Evolutionary conservation across 2,888 invertebrate genomes (phyloP).

Genomic region (Esperia sulphurella): DNA sequence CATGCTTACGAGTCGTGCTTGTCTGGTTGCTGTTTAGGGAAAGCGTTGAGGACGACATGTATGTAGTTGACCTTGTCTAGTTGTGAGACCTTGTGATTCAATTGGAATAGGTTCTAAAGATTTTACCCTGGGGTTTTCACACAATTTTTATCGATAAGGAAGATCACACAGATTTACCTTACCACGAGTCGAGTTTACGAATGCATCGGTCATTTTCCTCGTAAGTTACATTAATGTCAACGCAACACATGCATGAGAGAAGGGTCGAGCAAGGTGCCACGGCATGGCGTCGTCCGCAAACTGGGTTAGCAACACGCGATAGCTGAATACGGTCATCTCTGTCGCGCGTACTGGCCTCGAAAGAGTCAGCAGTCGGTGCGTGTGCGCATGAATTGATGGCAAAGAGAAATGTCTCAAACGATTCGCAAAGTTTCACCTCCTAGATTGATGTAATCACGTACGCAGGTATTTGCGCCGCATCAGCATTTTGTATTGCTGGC

Average conservation of each 20-base stretch:
- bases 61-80: no score
- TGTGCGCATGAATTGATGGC: slow-evolving; percentile 27
- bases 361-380: slow-evolving; percentile 18
- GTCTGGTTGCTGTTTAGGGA: no score
- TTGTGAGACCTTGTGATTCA: no score
- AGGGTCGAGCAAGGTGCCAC: slow-evolving; percentile 53
- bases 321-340: slow-evolving; percentile 32
- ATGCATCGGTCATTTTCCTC: slow-evolving; percentile 15
- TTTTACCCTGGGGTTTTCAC: neutral
- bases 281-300: slow-evolving; percentile 46
- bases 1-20: neutral
- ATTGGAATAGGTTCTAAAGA: no score
- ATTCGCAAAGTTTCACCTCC: slow-evolving; percentile 39
- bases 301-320: slow-evolving; percentile 51
- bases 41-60: no score
- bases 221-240: slow-evolving; percentile 35
- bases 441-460: slow-evolving; percentile 38
- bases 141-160: neutral
- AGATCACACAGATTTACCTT: neutral
- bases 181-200: neutral
- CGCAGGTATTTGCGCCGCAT: slow-evolving; percentile 22
- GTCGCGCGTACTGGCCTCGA: slow-evolving; percentile 20
- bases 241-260: slow-evolving; percentile 37
- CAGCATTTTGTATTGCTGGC: neutral
- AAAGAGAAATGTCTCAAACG: slow-evolving; percentile 31